phyloP scores from a whole-genome alignment of 2,113 vertebrate genomes.

The Misgurnus anguillicaudatus region DNA sequence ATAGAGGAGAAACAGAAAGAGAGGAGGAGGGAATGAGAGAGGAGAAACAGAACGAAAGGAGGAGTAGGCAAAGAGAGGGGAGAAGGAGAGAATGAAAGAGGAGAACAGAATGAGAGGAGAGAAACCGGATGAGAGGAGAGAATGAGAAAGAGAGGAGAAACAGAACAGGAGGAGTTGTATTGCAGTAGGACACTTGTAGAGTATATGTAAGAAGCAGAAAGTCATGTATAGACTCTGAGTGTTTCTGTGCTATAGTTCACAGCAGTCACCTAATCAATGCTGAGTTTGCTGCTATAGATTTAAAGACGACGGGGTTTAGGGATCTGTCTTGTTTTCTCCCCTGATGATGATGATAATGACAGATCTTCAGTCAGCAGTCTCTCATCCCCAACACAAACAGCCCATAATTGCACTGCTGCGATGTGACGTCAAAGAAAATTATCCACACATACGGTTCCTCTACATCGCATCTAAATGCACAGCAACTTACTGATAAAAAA shows the following conservation, averaged over 20 bases:
- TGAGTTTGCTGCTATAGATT: not conserved
- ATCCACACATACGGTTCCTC: not conserved
- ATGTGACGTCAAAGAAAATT: not conserved
- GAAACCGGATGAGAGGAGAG: not conserved
- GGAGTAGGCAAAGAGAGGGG: not conserved
- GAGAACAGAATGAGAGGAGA: not conserved
- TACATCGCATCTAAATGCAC: not conserved
- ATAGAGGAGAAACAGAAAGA: not conserved
- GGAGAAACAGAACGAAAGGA: not conserved
- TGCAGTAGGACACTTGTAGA: no score
- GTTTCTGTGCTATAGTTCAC: not conserved
- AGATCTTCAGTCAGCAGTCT: not conserved
- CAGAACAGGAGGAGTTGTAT: no score
- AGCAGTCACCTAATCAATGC: not conserved
- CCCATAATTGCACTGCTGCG: conserved; percentile 21
- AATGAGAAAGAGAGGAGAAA: no score
- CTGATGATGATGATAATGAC: not conserved
- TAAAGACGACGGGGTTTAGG: not conserved
- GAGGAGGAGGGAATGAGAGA: not conserved
- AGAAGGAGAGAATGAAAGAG: not conserved
- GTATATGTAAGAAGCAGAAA: not conserved
- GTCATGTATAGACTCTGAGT: not conserved
- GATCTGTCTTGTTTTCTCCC: not conserved
- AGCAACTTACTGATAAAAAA: no score
- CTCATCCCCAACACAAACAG: not conserved